Conservation (phyloP, 2,888 invertebrate species). For the Agriopis leucophaearia region DNA sequence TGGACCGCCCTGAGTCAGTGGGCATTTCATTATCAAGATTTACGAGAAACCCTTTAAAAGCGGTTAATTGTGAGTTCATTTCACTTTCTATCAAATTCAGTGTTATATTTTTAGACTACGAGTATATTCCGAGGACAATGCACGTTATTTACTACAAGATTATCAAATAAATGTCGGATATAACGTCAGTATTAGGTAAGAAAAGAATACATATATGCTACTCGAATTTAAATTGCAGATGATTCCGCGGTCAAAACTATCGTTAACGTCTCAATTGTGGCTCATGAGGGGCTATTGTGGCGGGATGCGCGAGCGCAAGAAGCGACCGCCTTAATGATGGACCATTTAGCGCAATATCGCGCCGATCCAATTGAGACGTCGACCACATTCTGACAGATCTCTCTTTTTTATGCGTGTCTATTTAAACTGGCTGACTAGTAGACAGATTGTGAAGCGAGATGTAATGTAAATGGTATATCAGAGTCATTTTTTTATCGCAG, state of each 20-base stretch:
- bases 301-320: slow-evolving; percentile 55
- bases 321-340: slow-evolving; percentile 67
- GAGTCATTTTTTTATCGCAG: slow-evolving; percentile 24
- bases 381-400: slow-evolving; percentile 59
- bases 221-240: slow-evolving; percentile 36
- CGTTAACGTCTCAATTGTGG: slow-evolving; percentile 63
- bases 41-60: slow-evolving; percentile 80
- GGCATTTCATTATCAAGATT: slow-evolving; percentile 80
- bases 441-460: slow-evolving; percentile 31
- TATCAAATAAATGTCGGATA: slow-evolving; percentile 7
- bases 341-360: slow-evolving; percentile 70
- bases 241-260: slow-evolving; percentile 50
- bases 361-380: slow-evolving; percentile 70
- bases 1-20: slow-evolving; percentile 56
- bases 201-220: slow-evolving; percentile 12
- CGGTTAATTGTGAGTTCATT: slow-evolving; percentile 76
- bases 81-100: slow-evolving; percentile 70
- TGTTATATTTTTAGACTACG: slow-evolving; percentile 45
- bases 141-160: slow-evolving; percentile 10
- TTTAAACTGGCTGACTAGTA: slow-evolving; percentile 60
- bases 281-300: slow-evolving; percentile 66
- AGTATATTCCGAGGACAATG: slow-evolving; percentile 21
- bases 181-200: slow-evolving; percentile 11
- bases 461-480: slow-evolving; percentile 30
- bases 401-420: slow-evolving; percentile 61